Percentiles rank a stretch among this genome's conserved stretches.
These are phyloP conservation scores for Scomberomorus guttatus DNA, from an alignment of 2,797 vertebrate genomes.

Conservation along the genomic window DNA sequence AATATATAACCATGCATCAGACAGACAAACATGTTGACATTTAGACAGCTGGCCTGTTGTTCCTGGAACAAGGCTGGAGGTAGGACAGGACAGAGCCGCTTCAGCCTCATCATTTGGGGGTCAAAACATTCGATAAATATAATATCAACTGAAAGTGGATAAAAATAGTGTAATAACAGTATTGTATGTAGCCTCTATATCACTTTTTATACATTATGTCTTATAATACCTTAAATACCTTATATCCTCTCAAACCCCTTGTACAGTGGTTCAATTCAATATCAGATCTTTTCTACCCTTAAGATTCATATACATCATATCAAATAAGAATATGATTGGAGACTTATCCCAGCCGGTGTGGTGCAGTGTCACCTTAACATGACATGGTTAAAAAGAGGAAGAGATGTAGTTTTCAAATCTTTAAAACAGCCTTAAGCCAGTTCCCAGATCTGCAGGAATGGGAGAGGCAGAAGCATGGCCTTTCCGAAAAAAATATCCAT, in stretches of 20 bases:
- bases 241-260: slow-evolving; percentile 20
- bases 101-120: slow-evolving; percentile 66
- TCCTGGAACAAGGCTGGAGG: slow-evolving; percentile 77
- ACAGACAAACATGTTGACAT: slow-evolving; percentile 74
- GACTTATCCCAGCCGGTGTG: slow-evolving; percentile 26
- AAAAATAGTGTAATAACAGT: slow-evolving; percentile 62
- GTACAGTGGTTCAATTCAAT: slow-evolving; percentile 27
- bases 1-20: slow-evolving; percentile 85
- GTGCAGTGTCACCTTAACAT: slow-evolving; percentile 32
- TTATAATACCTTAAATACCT: slow-evolving; percentile 62
- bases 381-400: slow-evolving; percentile 46
- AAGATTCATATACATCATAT: slow-evolving; percentile 16
- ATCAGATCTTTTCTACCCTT: slow-evolving; percentile 17
- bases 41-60: slow-evolving; percentile 75
- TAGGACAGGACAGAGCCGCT: slow-evolving; percentile 80
- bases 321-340: slow-evolving; percentile 24
- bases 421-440: slow-evolving; percentile 60
- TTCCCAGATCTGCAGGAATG: slow-evolving; percentile 58
- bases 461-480: slow-evolving; percentile 59
- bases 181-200: slow-evolving; percentile 48
- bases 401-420: slow-evolving; percentile 39
- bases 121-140: slow-evolving; percentile 72
- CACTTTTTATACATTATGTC: slow-evolving; percentile 62
- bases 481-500: slow-evolving; percentile 46
- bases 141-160: slow-evolving; percentile 72